Base-by-base conservation (phyloP, 2,888 invertebrate genomes). In the Folsomia manolachei region DNA sequence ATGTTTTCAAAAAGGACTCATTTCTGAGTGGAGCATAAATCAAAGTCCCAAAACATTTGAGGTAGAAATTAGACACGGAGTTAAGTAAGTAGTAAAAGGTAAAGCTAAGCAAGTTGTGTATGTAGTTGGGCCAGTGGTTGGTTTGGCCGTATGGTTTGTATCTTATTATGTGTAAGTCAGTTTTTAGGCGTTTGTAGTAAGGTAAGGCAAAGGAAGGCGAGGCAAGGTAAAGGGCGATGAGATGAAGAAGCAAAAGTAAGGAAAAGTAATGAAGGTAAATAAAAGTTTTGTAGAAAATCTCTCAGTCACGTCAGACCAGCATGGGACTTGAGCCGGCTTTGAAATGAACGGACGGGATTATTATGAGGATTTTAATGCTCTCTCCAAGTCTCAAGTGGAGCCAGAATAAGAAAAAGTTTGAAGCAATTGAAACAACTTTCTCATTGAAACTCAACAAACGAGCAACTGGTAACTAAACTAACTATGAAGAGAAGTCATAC, bases 311-410 rank as follows among this genome's bases (percentile, higher is more conserved):
- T 51, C 9, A 56, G 56, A 56, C n/a, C 56, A 56, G 56, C 56
- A 56, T 56, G 56, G 56, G 21, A 21, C 39, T 39, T 39, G 39
- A 39, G 39, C 56, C 56, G 56, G 56, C 56, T 56, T 56, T 56
- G 56, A 4, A n/a, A n/a, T 39, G 4, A 39, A 14, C 14, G 39
- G 39, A 39, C 39, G 39, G 39, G 39, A 39, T 39, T 39, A 39
- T 39, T 39, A 39, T 39, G 14, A 39, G 39, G 39, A 39, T 39
- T 39, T 39, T 39, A 39, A 39, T 39, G 14, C 39, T 39, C 14
- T 14, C 14, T 39, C n/a, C n/a, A n/a, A n/a, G n/a, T 39, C 39
- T 39, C 39, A 39, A 39, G n/a, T n/a, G n/a, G n/a, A n/a, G n/a
- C n/a, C n/a, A n/a, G 56, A 56, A 19, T 56, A 56, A 14, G 56